Percentiles rank a stretch among this genome's conserved stretches.
Evolutionary conservation across 2,797 vertebrate genomes (phyloP).

Genomic region (Cryptoprocta ferox): DNA sequence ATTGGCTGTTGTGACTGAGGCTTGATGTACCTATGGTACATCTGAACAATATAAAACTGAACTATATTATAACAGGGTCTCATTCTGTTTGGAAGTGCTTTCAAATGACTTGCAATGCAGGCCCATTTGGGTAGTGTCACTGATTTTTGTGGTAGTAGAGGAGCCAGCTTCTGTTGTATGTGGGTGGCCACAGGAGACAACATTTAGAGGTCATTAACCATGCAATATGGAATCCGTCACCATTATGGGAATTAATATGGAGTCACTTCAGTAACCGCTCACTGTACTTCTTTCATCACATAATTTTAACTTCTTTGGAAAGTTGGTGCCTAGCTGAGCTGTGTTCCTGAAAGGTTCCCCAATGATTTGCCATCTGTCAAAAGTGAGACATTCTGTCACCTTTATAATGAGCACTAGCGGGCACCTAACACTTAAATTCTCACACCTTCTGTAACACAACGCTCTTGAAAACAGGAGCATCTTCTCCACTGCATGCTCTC

Average conservation of each 20-base stretch:
- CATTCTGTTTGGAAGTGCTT: conserved; percentile 3
- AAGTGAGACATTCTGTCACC: conserved; percentile 86
- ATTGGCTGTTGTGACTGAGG: not conserved
- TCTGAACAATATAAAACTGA: not conserved
- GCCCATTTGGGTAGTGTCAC: not conserved
- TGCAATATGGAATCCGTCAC: not conserved
- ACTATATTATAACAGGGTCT: not conserved
- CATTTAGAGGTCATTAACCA: not conserved
- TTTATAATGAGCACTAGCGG: conserved; percentile 87
- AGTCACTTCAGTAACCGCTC: not conserved
- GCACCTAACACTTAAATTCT: conserved; percentile 87
- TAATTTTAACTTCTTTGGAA: conserved; percentile 80
- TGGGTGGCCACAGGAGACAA: not conserved
- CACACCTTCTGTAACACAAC: conserved; percentile 85
- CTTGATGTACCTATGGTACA: not conserved
- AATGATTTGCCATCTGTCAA: conserved; percentile 88
- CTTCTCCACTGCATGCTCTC: not conserved
- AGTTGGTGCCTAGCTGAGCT: conserved; percentile 81
- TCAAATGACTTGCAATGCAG: not conserved
- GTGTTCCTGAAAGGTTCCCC: conserved; percentile 83
- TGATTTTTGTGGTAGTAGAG: not conserved
- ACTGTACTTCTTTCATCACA: not conserved
- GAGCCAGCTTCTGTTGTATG: not conserved
- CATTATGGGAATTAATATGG: not conserved
- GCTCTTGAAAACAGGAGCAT: conserved; percentile 78